Evolutionary conservation across 1,140 invertebrate genomes (phyloP).

Genomic region (Chironomus striatipennis): DNA sequence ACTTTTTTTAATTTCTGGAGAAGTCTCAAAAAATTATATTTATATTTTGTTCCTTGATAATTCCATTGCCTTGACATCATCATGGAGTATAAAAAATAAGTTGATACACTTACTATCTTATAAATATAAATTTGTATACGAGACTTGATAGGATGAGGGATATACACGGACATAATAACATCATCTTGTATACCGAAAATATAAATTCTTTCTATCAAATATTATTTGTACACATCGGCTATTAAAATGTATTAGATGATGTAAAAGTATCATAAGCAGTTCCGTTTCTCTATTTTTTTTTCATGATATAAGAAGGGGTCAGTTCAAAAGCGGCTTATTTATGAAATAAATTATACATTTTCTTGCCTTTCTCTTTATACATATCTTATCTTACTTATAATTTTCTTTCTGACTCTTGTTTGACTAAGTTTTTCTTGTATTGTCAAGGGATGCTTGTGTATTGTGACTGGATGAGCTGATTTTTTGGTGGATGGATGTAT

Average conservation of each 20-base stretch:
- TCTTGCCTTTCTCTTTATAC: too few species aligned
- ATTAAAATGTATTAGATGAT: constrained; percentile 22
- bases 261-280: constrained; percentile 13
- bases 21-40: too few species aligned
- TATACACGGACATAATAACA: neutral
- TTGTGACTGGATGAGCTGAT: too few species aligned
- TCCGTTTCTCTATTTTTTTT: neutral
- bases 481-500: too few species aligned
- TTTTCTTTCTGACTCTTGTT: too few species aligned
- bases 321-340: constrained; percentile 10
- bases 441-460: too few species aligned
- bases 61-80: neutral
- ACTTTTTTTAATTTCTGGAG: neutral
- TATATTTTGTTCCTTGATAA: neutral
- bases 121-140: neutral
- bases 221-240: constrained; percentile 21
- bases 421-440: too few species aligned
- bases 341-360: neutral
- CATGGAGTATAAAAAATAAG: neutral
- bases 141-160: neutral
- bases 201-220: neutral
- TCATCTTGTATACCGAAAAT: too few species aligned
- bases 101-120: neutral
- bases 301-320: neutral
- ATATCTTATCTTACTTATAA: too few species aligned